A percentile compares a stretch with the other conserved stretches of the same genome.
Conservation (phyloP, 2,113 vertebrate species). For the Phocoena phocoena region DNA sequence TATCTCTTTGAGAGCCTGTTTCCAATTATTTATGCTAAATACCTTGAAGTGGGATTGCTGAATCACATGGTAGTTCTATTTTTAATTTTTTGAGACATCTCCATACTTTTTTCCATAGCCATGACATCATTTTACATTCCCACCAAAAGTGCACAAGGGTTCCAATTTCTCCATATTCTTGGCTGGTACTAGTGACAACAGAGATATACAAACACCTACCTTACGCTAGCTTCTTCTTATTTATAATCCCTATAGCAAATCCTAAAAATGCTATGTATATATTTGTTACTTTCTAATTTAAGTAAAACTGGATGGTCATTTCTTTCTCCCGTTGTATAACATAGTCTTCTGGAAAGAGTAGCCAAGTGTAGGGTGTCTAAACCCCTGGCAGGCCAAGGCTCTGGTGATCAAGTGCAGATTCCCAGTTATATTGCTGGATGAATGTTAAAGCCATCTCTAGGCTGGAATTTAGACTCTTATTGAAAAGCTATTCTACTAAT, state of each 20-base stretch:
- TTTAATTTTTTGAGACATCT: not conserved
- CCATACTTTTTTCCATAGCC: not conserved
- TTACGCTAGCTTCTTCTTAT: not conserved
- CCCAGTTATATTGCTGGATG: not conserved
- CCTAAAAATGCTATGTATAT: not conserved
- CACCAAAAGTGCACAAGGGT: no score
- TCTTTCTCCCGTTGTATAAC: not conserved
- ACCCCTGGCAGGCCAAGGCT: not conserved
- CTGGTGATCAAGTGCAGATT: not conserved
- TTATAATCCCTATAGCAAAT: not conserved
- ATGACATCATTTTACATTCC: not conserved
- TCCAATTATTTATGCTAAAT: not conserved
- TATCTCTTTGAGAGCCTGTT: not conserved
- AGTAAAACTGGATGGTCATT: not conserved
- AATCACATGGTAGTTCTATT: not conserved
- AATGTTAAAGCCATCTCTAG: not conserved
- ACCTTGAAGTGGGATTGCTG: not conserved
- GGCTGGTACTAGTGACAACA: not conserved
- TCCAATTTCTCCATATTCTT: not conserved
- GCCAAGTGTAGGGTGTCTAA: not conserved
- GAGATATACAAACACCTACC: not conserved
- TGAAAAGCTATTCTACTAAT: slow-evolving; percentile 15
- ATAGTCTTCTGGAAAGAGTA: not conserved
- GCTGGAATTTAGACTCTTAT: not conserved
- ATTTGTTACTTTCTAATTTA: not conserved